Evolutionary conservation across 2,888 invertebrate genomes (phyloP).

Genomic region (Drosophila buzzatii): DNA sequence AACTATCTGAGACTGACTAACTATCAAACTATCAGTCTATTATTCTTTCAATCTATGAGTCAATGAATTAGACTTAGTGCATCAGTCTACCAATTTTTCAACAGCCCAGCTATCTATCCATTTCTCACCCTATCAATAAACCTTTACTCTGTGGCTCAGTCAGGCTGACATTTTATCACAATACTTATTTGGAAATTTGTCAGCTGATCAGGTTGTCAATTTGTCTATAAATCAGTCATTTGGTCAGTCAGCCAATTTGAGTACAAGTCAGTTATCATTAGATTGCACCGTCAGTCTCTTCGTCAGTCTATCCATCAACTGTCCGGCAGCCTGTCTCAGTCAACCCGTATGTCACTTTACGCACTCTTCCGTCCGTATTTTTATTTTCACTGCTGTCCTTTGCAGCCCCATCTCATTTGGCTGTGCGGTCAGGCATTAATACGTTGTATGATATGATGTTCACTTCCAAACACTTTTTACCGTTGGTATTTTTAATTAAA

Average conservation of each 20-base stretch:
- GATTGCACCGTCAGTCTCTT: not conserved
- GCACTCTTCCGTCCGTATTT: not conserved
- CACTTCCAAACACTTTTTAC: constrained; percentile 19
- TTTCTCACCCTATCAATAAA: not conserved
- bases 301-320: not conserved
- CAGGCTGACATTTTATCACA: not conserved
- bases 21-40: not conserved
- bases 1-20: too few relatives aligned
- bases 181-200: not conserved
- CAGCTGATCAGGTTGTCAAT: not conserved
- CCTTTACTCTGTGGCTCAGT: not conserved
- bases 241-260: not conserved
- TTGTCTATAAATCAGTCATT: not conserved
- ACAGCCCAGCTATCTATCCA: not conserved
- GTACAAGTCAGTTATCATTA: not conserved
- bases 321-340: not conserved
- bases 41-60: not conserved
- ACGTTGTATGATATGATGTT: constrained; percentile 18
- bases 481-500: constrained; percentile 40
- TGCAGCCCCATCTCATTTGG: constrained; percentile 15
- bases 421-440: constrained; percentile 24
- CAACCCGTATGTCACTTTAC: not conserved
- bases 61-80: not conserved
- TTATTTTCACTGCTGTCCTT: constrained; percentile 9
- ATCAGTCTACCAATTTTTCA: not conserved